A percentile compares a stretch with the other conserved stretches of the same genome.
These are phyloP conservation scores for Heliconius sara DNA, from an alignment of 2,888 invertebrate genomes.

Conservation along the genomic window DNA sequence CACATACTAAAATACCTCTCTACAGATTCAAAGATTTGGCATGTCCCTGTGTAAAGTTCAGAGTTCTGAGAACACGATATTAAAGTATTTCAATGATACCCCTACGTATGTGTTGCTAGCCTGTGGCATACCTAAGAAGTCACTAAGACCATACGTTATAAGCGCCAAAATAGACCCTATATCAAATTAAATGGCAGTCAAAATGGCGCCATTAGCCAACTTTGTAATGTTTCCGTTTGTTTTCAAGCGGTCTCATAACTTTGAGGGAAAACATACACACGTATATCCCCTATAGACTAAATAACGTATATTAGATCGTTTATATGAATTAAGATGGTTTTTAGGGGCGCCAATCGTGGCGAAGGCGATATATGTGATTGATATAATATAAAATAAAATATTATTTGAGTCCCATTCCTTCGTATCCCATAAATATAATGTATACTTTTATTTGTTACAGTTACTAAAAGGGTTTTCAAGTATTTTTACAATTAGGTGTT, in stretches of 20 bases:
- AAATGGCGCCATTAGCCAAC: conserved; percentile 38
- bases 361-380: no score
- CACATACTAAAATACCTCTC: no score
- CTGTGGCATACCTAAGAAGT: conserved; percentile 16
- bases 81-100: neutral
- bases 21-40: neutral
- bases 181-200: conserved; percentile 32
- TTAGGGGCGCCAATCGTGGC: no score
- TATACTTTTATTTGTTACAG: no score
- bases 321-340: neutral
- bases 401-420: no score
- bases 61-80: neutral
- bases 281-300: conserved; percentile 9
- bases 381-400: no score
- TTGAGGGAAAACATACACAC: conserved; percentile 12
- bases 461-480: no score
- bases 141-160: conserved; percentile 36
- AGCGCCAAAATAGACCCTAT: conserved; percentile 40
- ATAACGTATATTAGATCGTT: neutral
- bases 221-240: conserved; percentile 40
- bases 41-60: neutral
- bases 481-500: no score
- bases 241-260: conserved; percentile 31
- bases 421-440: no score
- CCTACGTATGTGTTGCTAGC: neutral